Percentiles rank a stretch among this genome's conserved stretches.
phyloP scores from a whole-genome alignment of 2,797 vertebrate species.

The Microctenopoma lineatum region DNA sequence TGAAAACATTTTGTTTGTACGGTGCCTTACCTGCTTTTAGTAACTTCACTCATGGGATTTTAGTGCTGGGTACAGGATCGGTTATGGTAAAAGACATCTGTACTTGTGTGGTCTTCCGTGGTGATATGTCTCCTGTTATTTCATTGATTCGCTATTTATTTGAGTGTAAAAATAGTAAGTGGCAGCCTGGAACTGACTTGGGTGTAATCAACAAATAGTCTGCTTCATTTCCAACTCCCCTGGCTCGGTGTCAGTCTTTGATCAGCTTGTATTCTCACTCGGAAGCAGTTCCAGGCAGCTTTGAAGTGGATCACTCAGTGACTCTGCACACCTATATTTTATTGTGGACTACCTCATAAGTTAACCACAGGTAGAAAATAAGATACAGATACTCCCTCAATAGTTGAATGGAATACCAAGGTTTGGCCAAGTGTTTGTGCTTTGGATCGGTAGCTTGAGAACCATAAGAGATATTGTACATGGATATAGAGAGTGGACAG shows the following conservation, averaged over 20 bases:
- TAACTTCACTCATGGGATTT: neutral
- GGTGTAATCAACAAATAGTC: slow-evolving; percentile 2
- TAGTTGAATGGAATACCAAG: neutral
- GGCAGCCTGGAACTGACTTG: neutral
- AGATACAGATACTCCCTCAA: neutral
- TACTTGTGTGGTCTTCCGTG: neutral
- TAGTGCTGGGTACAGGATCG: too few species aligned
- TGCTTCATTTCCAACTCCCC: neutral
- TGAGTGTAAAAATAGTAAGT: slow-evolving; percentile 4
- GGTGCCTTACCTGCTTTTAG: neutral
- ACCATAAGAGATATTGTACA: neutral
- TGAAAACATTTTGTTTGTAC: neutral
- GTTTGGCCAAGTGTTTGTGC: neutral
- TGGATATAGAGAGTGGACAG: neutral
- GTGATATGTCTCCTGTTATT: neutral
- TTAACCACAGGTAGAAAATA: neutral
- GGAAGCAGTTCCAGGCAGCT: slow-evolving; percentile 23
- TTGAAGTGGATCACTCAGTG: slow-evolving; percentile 18
- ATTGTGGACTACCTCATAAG: neutral
- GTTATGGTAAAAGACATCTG: neutral
- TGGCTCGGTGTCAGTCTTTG: slow-evolving; percentile 15
- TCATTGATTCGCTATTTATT: slow-evolving; percentile 5
- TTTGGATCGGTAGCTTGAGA: neutral
- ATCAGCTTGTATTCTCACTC: slow-evolving; percentile 29
- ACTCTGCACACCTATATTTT: slow-evolving; percentile 3